Evolutionary conservation across 2,797 vertebrate species (phyloP).

Genomic region (Xiphorhynchus erythropygius): DNA sequence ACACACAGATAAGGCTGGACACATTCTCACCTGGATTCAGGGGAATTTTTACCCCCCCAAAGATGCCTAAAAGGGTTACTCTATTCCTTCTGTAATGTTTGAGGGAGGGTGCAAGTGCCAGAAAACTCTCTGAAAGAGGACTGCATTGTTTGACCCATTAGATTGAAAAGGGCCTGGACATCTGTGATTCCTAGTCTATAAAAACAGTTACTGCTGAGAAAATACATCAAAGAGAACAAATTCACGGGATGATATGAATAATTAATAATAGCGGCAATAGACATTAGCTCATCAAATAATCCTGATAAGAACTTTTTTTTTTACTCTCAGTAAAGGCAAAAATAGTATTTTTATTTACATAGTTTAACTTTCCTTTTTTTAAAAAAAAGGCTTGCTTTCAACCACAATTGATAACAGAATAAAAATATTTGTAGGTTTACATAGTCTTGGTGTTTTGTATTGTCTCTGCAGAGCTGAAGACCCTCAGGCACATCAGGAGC

Average conservation of each 20-base stretch:
- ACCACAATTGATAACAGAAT: neutral
- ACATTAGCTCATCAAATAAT: neutral
- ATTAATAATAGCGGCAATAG: neutral
- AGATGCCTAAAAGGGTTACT: neutral
- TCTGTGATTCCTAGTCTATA: neutral
- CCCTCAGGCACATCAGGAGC: neutral
- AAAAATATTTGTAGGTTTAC: neutral
- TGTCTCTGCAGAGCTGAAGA: neutral
- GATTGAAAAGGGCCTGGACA: neutral
- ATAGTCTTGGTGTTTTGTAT: neutral
- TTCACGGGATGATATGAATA: neutral
- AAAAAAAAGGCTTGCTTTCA: neutral
- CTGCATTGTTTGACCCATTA: neutral
- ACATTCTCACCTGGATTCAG: accelerated
- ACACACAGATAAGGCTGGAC: neutral
- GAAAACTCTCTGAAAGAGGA: neutral
- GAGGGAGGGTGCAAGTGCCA: neutral
- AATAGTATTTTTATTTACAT: neutral
- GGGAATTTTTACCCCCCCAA: neutral
- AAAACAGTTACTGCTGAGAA: neutral
- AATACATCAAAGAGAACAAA: neutral
- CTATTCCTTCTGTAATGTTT: neutral
- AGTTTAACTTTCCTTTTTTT: neutral
- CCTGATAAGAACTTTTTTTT: neutral
- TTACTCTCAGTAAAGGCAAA: neutral